These are phyloP conservation scores for Lithophane semibrunnea DNA, from an alignment of 2,888 invertebrate species.

Conservation along the genomic window DNA sequence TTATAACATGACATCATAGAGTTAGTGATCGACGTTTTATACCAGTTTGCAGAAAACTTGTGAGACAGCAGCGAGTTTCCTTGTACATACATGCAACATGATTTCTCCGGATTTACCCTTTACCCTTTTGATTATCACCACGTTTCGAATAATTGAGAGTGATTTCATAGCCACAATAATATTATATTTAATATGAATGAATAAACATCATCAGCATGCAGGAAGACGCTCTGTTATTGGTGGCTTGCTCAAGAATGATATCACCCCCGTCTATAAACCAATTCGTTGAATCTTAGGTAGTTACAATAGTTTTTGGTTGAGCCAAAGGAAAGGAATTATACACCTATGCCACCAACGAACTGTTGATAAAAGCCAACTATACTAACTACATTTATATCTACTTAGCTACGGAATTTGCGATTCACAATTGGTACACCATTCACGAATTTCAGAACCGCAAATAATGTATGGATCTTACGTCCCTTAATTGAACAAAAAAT, in stretches of 20 bases:
- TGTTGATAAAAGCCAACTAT: no score
- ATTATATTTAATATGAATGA: not conserved
- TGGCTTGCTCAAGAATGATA: not conserved
- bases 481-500: not conserved
- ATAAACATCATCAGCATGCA: not conserved
- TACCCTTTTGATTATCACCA: constrained; percentile 1
- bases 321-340: not conserved
- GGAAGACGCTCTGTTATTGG: no score
- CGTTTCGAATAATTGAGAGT: constrained; percentile 10
- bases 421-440: no score
- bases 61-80: constrained; percentile 36
- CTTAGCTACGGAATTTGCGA: no score
- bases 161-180: constrained; percentile 19
- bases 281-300: not conserved
- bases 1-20: not conserved
- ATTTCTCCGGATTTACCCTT: constrained; percentile 25
- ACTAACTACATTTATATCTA: no score
- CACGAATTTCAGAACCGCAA: no score
- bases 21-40: constrained; percentile 11
- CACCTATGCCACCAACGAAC: not conserved
- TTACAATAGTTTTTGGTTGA: not conserved
- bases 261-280: no score
- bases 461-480: not conserved
- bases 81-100: not conserved
- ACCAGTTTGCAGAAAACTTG: constrained; percentile 31